Conservation (phyloP, 2,113 vertebrate genomes). For the Oxyruncus cristatus region DNA sequence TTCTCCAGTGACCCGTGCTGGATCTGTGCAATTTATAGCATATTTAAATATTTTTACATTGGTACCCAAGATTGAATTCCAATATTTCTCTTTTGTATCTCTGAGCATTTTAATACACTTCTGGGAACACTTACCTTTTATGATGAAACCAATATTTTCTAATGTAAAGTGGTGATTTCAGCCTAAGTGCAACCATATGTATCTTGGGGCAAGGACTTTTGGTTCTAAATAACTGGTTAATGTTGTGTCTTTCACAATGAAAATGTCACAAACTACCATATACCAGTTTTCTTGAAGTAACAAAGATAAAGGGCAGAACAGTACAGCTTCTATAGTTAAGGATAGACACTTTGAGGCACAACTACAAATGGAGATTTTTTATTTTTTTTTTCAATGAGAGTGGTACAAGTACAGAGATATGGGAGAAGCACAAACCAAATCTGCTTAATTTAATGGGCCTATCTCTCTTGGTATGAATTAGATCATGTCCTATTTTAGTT, state of each 20-base stretch:
- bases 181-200: slow-evolving; percentile 63
- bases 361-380: not conserved
- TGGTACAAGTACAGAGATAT: not conserved
- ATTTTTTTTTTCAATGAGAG: not conserved
- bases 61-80: slow-evolving; percentile 61
- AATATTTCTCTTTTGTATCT: slow-evolving; percentile 66
- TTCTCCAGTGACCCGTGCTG: slow-evolving; percentile 52
- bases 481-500: not conserved
- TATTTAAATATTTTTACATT: slow-evolving; percentile 69
- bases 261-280: slow-evolving; percentile 7
- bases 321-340: not conserved
- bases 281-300: not conserved
- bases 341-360: not conserved
- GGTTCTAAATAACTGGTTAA: slow-evolving; percentile 23
- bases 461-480: not conserved
- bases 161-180: slow-evolving; percentile 62
- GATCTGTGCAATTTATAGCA: slow-evolving; percentile 59
- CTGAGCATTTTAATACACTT: slow-evolving; percentile 56
- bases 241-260: slow-evolving; percentile 23
- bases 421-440: not conserved
- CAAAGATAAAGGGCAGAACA: not conserved
- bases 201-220: not conserved
- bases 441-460: not conserved
- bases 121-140: slow-evolving; percentile 71
- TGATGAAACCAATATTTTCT: slow-evolving; percentile 72